Evolutionary conservation across 1,140 invertebrate species (phyloP), one percentile per base, ranked within the genome.

Genomic region (Papilio aristodemus): DNA sequence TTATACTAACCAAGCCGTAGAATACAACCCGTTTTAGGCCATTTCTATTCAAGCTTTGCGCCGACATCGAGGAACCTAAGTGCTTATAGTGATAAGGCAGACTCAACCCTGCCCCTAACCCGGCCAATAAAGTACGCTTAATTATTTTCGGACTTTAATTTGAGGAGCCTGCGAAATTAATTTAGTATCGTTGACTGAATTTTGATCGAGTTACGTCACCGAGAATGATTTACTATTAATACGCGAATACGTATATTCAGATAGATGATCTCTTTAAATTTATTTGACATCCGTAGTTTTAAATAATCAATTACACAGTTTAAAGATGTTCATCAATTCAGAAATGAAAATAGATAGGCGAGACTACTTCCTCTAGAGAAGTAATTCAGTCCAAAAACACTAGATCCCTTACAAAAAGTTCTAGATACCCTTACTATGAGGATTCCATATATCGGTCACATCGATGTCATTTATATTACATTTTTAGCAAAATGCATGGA

Each of bases 41-140:
- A 83, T 85, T 86, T 79, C 80, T 83, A 88, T 84, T 81, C 83
- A 75, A 70, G 64, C 59, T 66, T 59, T 70, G 76, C 75, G 25
- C 63, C 68, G 32, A 54, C 62, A 71, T 68, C 72, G 54, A 70
- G 60, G 41, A 75, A 74, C 75, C 83, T 81, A 78, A 86, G 80
- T 83, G 78, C 79, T 81, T 76, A 82, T 78, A 79, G 76, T 76
- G 78, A 80, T 81, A 81, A 81, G 70, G 71, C 64, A 46, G 74
- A 77, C 68, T 41, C 57, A 63, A 46, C 39, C 63, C 39, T 39
- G 22, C 57, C 60, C n/a, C 46, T 37, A 38, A 64, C 58, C 59
- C 46, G 57, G 68, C 63, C 69, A 57, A 67, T 39, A 50, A 46
- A n/a, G 36, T 32, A 17, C 50, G 57, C 22, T 66, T 78, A 78